Evolutionary conservation across 2,888 invertebrate genomes (phyloP).

Genomic region (Torymus texanus): DNA sequence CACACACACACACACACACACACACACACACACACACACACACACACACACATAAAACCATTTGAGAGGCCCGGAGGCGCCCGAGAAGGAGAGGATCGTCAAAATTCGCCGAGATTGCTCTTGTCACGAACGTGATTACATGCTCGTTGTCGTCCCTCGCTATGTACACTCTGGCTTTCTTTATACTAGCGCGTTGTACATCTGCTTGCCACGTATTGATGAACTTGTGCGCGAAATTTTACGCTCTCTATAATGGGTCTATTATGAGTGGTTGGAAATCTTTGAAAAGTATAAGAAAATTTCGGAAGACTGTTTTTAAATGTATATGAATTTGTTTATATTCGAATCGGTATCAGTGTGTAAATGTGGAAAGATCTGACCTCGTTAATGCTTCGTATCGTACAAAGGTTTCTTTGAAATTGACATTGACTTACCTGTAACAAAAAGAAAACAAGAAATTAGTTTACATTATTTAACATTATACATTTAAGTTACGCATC

Average conservation of each 20-base stretch:
- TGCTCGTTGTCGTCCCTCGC: constrained; percentile 24
- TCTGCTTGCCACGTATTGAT: no score
- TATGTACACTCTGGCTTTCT: background rate
- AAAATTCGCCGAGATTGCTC: constrained; percentile 42
- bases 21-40: no score
- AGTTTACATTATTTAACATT: background rate
- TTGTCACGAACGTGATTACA: constrained; percentile 46
- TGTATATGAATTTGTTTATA: background rate
- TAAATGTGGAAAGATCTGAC: background rate
- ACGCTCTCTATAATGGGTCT: no score
- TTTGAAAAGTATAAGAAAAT: no score
- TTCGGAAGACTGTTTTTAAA: no score
- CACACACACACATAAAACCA: constrained; percentile 46
- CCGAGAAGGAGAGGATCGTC: constrained; percentile 35
- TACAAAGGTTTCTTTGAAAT: background rate
- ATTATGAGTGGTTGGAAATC: no score
- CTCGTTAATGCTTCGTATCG: background rate
- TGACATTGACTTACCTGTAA: constrained; percentile 31
- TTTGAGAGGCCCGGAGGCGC: constrained; percentile 38
- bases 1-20: no score
- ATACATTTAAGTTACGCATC: no score
- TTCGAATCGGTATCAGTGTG: background rate
- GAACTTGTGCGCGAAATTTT: no score
- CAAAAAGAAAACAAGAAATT: constrained; percentile 46
- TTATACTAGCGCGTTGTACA: no score